Base-by-base conservation (phyloP, 1,140 invertebrate genomes). In the Atta colombica region DNA sequence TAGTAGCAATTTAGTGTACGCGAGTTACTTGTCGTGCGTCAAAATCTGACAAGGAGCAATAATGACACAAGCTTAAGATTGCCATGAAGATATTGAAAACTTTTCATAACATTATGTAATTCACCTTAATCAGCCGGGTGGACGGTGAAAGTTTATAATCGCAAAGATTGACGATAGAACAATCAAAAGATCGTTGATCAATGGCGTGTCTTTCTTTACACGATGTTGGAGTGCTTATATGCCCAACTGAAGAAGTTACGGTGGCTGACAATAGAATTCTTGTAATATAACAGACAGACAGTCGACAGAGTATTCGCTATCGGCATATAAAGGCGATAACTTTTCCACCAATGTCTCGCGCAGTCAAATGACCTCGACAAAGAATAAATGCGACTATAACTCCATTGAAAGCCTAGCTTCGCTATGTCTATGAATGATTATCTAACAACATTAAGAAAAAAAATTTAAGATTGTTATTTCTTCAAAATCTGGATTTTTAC, bases 331-430 rank as follows among this genome's bases (percentile, higher is more conserved):
- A 84, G 6, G 18, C 39, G 39, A 39, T 49, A 85, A 88, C 66
- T 88, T 88, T 85, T 51, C 72, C 63, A 85, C 14, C 35, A 65
- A 68, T 49, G 58, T 75, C 61, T 35, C 53, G 51, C 25, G 58
- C 51, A 12, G 25, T 55, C 21, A n/a, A 89, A 66, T 51, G 65
- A 84, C 74, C 87, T 88, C 74, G 81, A 25, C 66, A 61, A 78
- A 85, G 60, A 85, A 88, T 77, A 86, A 80, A 61, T 28, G 80
- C 35, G 53, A 25, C 72, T 87, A 88, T 82, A 87, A 87, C n/a
- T 58, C 49, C 85, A 84, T 87, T 88, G 77, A 88, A 82, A 68
- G 53, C 60, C 39, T 69, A 58, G 18, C 60, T 65, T 55, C 0
- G 28, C 35, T 35, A 55, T 14, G 28, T 51, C 68, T 53, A 18